Percentiles rank a stretch among this genome's conserved stretches.
Evolutionary conservation across 1,140 invertebrate species (phyloP).

Genomic region (Megalonaias nervosa): DNA sequence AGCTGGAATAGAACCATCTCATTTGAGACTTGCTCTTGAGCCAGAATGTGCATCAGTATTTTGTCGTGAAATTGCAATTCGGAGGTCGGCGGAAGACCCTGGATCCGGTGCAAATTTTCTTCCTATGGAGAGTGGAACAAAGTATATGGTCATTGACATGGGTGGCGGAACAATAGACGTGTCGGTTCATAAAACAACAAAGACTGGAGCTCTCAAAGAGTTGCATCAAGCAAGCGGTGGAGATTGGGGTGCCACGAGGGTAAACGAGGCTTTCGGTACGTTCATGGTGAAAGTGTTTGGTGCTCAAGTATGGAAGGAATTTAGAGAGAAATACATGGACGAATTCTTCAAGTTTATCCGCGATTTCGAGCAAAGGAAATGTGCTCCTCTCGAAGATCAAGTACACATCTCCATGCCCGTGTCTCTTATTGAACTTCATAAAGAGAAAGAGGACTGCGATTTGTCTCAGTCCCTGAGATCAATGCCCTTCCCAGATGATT

Average conservation of each 20-base stretch:
- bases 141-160: conserved; percentile 32
- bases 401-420: no score
- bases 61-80: conserved; percentile 13
- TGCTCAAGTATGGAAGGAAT: not conserved
- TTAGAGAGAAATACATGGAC: conserved; percentile 1
- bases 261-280: conserved; percentile 4
- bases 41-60: conserved; percentile 39
- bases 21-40: conserved; percentile 32
- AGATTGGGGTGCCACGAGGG: not conserved
- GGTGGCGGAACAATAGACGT: conserved; percentile 23
- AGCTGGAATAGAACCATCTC: conserved; percentile 29
- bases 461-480: not conserved
- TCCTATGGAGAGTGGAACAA: conserved; percentile 6
- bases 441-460: not conserved
- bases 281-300: conserved; percentile 12
- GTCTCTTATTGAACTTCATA: not conserved
- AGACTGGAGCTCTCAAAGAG: not conserved
- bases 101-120: not conserved
- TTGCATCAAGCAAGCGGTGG: not conserved
- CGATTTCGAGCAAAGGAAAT: conserved; percentile 14
- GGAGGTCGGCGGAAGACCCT: conserved; percentile 2
- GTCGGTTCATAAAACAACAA: conserved; percentile 9
- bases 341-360: conserved; percentile 2
- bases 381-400: not conserved
- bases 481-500: not conserved